phyloP scores from a whole-genome alignment of 1,140 invertebrate species.

The Popillia japonica region DNA sequence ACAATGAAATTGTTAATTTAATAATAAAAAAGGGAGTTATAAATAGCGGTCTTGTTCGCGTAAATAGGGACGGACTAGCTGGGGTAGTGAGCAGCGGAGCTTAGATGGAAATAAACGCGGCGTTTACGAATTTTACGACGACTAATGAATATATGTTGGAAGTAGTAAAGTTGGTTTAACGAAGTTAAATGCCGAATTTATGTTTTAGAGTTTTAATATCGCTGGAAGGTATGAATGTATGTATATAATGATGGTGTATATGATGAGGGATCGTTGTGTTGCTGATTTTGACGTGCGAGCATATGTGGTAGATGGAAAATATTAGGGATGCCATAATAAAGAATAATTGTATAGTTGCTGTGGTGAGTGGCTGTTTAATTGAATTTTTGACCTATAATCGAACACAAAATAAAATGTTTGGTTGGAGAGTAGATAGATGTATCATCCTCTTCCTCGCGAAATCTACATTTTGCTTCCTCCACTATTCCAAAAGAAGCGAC shows the following conservation, averaged over 20 bases:
- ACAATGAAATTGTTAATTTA: conserved; percentile 16
- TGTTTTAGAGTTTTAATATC: neutral
- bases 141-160: conserved; percentile 11
- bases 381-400: no score
- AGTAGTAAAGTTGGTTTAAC: conserved; percentile 6
- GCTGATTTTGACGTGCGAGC: no score
- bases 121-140: neutral
- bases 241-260: neutral
- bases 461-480: no score
- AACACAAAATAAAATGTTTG: no score
- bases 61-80: neutral
- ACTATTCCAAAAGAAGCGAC: no score
- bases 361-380: no score
- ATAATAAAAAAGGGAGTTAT: conserved; percentile 15
- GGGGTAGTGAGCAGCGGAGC: neutral
- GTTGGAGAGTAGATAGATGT: no score
- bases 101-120: neutral
- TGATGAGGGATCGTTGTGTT: neutral
- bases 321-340: no score
- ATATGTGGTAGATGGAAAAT: no score
- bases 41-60: conserved; percentile 8
- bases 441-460: no score
- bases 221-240: neutral
- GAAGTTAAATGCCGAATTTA: conserved; percentile 5
- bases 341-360: no score